These are phyloP conservation scores for Coenobita brevimanus DNA, from an alignment of 1,140 invertebrate genomes.

Conservation along the genomic window DNA sequence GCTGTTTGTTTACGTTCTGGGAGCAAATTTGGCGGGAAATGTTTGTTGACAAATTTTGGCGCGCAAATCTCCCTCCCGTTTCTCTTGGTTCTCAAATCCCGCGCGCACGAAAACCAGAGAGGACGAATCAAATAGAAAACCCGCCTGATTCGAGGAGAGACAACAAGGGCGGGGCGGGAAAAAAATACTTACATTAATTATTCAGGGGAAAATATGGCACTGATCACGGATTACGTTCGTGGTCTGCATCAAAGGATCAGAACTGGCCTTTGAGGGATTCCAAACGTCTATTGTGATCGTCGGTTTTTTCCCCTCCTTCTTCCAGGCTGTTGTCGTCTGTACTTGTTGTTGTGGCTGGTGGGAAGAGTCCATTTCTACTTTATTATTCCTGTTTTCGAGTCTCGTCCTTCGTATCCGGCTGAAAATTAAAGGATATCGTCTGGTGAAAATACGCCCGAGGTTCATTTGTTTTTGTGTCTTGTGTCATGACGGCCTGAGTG, in stretches of 20 bases:
- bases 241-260: conserved; percentile 64
- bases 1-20: too few species aligned
- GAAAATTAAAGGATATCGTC: too few species aligned
- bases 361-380: not conserved
- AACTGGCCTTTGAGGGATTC: conserved; percentile 64
- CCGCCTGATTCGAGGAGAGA: not conserved
- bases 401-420: too few species aligned
- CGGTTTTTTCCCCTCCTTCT: conserved; percentile 28
- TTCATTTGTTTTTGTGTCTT: too few species aligned
- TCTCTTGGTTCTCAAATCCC: too few species aligned
- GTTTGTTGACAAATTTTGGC: too few species aligned
- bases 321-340: conserved; percentile 17
- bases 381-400: not conserved
- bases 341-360: conserved; percentile 9
- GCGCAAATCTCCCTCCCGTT: too few species aligned
- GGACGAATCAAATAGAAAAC: not conserved
- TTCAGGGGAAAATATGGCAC: conserved; percentile 63
- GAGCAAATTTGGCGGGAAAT: too few species aligned
- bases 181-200: conserved; percentile 63
- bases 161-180: not conserved
- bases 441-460: too few species aligned
- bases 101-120: not conserved
- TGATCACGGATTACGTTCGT: conserved; percentile 62
- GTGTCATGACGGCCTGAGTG: not conserved
- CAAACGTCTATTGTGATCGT: conserved; percentile 65